phyloP scores from a whole-genome alignment of 37 sponge, comb jelly and placozoan species.

The Haliclona indistincta region DNA sequence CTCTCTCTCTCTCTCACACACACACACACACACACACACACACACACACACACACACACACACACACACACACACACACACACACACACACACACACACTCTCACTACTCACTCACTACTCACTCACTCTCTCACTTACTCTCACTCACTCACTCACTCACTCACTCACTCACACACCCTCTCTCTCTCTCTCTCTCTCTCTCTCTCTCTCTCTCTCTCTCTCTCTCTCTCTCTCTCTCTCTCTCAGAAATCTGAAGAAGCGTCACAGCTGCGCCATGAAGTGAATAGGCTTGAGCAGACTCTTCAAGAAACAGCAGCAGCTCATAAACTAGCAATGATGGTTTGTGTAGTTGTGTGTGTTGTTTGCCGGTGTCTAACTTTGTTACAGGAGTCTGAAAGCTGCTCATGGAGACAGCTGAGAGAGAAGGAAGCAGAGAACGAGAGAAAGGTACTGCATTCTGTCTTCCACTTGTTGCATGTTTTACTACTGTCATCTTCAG shows the following conservation, averaged over 20 bases:
- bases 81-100: constrained; percentile 7
- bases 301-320: not conserved
- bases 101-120: not conserved
- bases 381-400: not conserved
- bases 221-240: too few species aligned
- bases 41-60: not conserved
- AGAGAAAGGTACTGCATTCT: not conserved
- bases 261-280: not conserved
- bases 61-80: not conserved
- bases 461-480: not conserved
- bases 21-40: constrained; percentile 4
- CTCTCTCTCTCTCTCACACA: too few species aligned
- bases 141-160: too few species aligned
- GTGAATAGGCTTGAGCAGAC: not conserved
- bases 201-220: too few species aligned
- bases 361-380: not conserved
- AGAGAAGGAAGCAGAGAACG: not conserved
- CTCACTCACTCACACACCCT: too few species aligned
- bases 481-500: not conserved
- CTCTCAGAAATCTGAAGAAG: too few species aligned
- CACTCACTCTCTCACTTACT: too few species aligned
- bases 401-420: not conserved
- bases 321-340: not conserved
- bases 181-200: too few species aligned
- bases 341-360: not conserved